phyloP scores from a whole-genome alignment of 2,113 vertebrate species.

The Gila orcuttii region DNA sequence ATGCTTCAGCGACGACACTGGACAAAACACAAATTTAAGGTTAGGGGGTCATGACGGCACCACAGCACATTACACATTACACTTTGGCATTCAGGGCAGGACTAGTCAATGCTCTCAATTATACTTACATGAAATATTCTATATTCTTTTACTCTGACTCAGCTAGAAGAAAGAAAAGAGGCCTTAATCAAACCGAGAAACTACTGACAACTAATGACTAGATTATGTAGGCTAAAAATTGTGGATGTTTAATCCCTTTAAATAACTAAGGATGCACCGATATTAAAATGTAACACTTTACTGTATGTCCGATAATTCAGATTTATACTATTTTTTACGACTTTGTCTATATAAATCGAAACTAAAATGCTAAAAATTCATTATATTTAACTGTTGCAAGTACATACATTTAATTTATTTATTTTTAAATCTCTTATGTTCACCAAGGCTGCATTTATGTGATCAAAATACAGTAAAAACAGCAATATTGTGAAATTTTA shows the following conservation, averaged over 20 bases:
- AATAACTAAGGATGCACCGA: neutral
- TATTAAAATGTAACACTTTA: neutral
- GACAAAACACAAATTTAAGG: slow-evolving; percentile 47
- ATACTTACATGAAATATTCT: slow-evolving; percentile 49
- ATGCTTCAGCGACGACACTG: slow-evolving; percentile 72
- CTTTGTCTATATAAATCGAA: neutral
- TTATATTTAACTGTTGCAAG: neutral
- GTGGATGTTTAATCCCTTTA: neutral
- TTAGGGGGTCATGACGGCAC: slow-evolving; percentile 22
- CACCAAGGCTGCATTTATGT: neutral
- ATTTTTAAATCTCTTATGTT: no score
- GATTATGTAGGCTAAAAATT: neutral
- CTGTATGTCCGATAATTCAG: neutral
- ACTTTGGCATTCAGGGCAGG: neutral
- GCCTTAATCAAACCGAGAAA: slow-evolving; percentile 44
- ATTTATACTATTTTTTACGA: neutral
- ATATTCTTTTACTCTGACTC: slow-evolving; percentile 63
- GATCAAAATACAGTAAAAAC: neutral
- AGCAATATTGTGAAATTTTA: neutral
- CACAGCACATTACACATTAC: neutral
- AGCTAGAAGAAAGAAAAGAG: slow-evolving; percentile 59
- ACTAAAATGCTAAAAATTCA: neutral
- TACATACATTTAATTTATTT: neutral
- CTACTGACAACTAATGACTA: slow-evolving; percentile 14
- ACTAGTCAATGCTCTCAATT: slow-evolving; percentile 30